phyloP scores from a whole-genome alignment of 2,797 vertebrate species.

The Dendrocincla fuliginosa region DNA sequence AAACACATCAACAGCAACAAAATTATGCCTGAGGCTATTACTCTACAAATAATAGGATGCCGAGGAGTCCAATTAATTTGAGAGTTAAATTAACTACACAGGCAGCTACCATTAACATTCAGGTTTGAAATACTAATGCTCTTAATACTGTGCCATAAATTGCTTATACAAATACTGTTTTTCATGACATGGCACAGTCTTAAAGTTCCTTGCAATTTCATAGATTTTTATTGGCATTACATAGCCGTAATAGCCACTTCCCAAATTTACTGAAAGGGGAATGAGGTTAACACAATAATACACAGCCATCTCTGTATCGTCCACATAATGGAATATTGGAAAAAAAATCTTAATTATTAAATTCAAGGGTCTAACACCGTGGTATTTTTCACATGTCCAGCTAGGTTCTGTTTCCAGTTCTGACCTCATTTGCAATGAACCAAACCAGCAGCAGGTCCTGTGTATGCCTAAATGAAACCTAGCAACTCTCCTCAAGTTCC shows the following conservation, averaged over 20 bases:
- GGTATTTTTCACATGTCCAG: background rate
- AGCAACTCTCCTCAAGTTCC: background rate
- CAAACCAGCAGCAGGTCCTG: background rate
- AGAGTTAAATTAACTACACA: background rate
- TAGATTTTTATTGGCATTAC: background rate
- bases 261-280: background rate
- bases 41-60: background rate
- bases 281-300: background rate
- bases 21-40: background rate
- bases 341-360: background rate
- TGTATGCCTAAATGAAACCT: background rate
- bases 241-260: background rate
- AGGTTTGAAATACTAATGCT: background rate
- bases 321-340: background rate
- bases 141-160: background rate
- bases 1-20: background rate
- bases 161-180: background rate
- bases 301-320: background rate
- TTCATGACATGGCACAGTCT: background rate
- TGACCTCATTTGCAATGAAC: background rate
- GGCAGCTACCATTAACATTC: background rate
- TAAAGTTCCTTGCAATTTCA: background rate
- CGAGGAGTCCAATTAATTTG: background rate
- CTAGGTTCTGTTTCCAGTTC: constrained; percentile 34
- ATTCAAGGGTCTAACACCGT: constrained; percentile 13